Base-by-base conservation (phyloP, 2,888 invertebrate genomes). In the Drosophila mettleri region DNA sequence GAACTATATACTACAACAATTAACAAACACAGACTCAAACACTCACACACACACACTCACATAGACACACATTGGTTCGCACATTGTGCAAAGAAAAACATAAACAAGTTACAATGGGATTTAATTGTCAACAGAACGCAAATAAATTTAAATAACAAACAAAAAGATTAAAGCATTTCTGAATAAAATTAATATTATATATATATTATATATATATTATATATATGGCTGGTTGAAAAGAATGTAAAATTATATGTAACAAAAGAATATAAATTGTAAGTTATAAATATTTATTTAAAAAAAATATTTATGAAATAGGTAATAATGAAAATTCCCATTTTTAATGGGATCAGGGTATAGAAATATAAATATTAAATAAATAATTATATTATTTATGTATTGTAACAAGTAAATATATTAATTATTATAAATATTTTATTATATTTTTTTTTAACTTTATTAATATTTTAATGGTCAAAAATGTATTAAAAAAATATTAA, bases 51-150 rank as follows among this genome's bases (percentile, higher is more conserved):
- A 27, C 12, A 6, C 18, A 5, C 2, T 0, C 22, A 22, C 22
- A 31, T 29, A n/a, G 20, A 14, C 22, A 45, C 10, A 43, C 18
- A 24, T 18, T 18, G 24, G 14, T 9, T 52, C 20, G 22, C 31
- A 57, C 33, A 66, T 14, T 63, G 36, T 45, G 16, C 27, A 8
- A 33, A 20, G 27, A 55, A 59, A 59, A 59, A 34, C 55, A 65
- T 34, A 51, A 74, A 69, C 78, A 61, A 65, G 52, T 52, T 55
- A 74, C 61, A 74, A 24, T 78, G 61, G 38, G n/a, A n/a, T 39
- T 1, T 27, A 52, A 16, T 31, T 9, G 16, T 31, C 18, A 29
- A 46, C 20, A 68, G 59, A 14, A 16, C 20, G 7, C n/a, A 39
- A 27, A 43, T 29, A 1, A 24, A 51, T 55, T 62, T 45, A 7